phyloP scores from a whole-genome alignment of 2,888 invertebrate species.

The Incurvaria masculella region DNA sequence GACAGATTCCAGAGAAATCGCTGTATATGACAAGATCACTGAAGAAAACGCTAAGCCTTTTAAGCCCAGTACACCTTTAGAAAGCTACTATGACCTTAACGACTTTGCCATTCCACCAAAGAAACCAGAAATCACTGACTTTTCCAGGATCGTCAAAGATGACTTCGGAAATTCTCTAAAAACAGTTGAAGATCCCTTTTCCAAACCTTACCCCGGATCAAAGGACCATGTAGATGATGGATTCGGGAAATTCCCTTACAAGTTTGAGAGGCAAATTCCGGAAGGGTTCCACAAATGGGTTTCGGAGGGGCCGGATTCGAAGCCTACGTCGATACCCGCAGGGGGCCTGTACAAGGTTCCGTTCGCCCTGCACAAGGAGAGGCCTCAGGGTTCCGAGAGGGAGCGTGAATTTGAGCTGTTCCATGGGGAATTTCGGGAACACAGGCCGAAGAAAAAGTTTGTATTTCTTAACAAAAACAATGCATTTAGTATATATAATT shows the following conservation, averaged over 20 bases:
- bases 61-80: slow-evolving; percentile 51
- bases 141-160: slow-evolving; percentile 10
- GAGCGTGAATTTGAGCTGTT: slow-evolving; percentile 27
- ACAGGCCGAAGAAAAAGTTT: slow-evolving; percentile 24
- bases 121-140: slow-evolving; percentile 25
- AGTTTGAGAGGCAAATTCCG: slow-evolving; percentile 27
- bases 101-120: slow-evolving; percentile 30
- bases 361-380: slow-evolving; percentile 28
- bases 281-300: slow-evolving; percentile 23
- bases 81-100: slow-evolving; percentile 42
- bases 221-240: slow-evolving; percentile 10
- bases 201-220: slow-evolving; percentile 8
- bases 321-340: slow-evolving; percentile 34
- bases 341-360: slow-evolving; percentile 37
- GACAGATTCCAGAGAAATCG: slow-evolving; percentile 17
- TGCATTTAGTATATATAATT: too few relatives aligned
- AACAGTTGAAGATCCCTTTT: slow-evolving; percentile 8
- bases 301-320: slow-evolving; percentile 25
- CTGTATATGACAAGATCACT: slow-evolving; percentile 16
- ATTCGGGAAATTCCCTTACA: slow-evolving; percentile 28
- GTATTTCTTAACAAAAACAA: background rate
- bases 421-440: slow-evolving; percentile 26
- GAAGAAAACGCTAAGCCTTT: slow-evolving; percentile 32
- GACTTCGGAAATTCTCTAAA: background rate
- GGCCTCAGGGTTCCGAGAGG: slow-evolving; percentile 20